These are phyloP conservation scores for Anisognathus igniventris DNA, from an alignment of 2,797 vertebrate genomes.

Conservation along the genomic window DNA sequence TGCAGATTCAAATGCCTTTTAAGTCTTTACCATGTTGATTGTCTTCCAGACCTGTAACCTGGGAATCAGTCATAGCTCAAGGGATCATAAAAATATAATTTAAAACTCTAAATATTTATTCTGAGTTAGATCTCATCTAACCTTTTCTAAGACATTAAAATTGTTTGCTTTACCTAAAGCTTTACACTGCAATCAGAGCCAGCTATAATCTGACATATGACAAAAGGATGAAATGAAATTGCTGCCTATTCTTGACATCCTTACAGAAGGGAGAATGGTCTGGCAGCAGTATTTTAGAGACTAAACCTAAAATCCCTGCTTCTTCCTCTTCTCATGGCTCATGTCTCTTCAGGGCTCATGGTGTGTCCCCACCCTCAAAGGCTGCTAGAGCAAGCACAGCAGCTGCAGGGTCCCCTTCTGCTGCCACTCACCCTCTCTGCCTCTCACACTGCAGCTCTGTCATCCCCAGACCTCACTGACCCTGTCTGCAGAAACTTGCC, in stretches of 20 bases:
- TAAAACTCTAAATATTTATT: neutral
- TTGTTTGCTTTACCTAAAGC: neutral
- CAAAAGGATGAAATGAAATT: neutral
- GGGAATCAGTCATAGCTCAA: neutral
- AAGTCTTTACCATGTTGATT: neutral
- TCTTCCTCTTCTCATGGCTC: neutral
- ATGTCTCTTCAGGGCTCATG: neutral
- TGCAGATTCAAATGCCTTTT: neutral
- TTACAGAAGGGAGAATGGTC: neutral
- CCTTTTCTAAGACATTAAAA: neutral
- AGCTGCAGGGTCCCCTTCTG: rapidly evolving
- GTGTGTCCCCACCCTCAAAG: neutral
- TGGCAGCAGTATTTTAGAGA: neutral
- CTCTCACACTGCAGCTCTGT: rapidly evolving
- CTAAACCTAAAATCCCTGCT: neutral
- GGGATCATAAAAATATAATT: neutral
- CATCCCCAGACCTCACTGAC: rapidly evolving
- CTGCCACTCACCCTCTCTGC: too few species aligned
- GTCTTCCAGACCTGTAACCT: neutral
- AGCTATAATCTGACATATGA: neutral
- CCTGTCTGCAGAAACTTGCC: neutral
- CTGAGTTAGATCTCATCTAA: neutral
- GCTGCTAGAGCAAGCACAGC: neutral
- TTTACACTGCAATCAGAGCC: neutral
- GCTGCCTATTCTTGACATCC: neutral